These are phyloP conservation scores for Poecilia velifera DNA, from an alignment of 2,797 vertebrate genomes.

Conservation along the genomic window DNA sequence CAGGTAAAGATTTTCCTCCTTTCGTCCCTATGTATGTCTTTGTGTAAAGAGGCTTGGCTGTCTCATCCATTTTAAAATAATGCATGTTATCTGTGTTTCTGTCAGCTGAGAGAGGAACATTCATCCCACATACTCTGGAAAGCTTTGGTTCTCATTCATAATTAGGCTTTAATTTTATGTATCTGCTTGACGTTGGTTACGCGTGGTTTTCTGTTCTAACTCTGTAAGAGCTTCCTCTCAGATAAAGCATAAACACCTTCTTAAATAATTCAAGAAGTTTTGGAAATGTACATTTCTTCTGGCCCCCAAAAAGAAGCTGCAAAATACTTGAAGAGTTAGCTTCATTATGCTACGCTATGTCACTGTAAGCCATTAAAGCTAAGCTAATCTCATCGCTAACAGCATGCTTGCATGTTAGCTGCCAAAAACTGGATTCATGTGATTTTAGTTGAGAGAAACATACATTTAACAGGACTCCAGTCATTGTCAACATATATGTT, in stretches of 20 bases:
- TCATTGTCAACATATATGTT: conserved; percentile 13
- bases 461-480: conserved; percentile 4
- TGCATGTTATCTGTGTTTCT: conserved; percentile 66
- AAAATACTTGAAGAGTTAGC: too few species aligned
- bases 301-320: conserved; percentile 16
- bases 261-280: conserved; percentile 8
- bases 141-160: conserved; percentile 3
- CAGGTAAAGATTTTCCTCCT: conserved; percentile 44
- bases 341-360: conserved; percentile 45
- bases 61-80: conserved; percentile 62
- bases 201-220: conserved; percentile 12
- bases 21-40: conserved; percentile 54
- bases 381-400: conserved; percentile 57
- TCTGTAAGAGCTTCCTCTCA: conserved; percentile 15
- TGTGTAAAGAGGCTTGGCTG: conserved; percentile 70
- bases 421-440: conserved; percentile 11
- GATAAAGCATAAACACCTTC: conserved; percentile 2
- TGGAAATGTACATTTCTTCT: conserved; percentile 16
- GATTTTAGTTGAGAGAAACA: conserved; percentile 10
- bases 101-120: conserved; percentile 14
- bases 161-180: background rate
- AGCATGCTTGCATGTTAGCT: conserved; percentile 44
- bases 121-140: conserved; percentile 3
- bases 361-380: conserved; percentile 40
- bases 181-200: conserved; percentile 5